phyloP scores from a whole-genome alignment of 2,113 vertebrate genomes.

The Clarias gariepinus region DNA sequence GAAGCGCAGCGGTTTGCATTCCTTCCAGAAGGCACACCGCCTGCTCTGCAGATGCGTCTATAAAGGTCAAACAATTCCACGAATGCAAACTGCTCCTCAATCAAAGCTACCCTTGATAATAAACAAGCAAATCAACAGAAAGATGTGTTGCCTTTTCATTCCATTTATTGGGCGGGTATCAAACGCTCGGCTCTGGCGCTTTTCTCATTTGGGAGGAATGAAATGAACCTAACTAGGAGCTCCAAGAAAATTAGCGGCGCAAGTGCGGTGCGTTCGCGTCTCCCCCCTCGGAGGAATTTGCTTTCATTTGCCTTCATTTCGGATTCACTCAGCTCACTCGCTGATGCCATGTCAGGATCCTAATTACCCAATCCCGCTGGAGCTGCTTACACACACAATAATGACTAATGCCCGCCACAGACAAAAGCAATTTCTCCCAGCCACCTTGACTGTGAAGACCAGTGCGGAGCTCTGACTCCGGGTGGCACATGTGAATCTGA shows the following conservation, averaged over 20 bases:
- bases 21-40: slow-evolving; percentile 57
- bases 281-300: slow-evolving; percentile 58
- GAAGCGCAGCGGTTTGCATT: slow-evolving; percentile 66
- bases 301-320: slow-evolving; percentile 65
- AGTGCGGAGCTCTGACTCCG: slow-evolving; percentile 23
- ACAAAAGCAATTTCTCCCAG: slow-evolving; percentile 68
- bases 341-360: slow-evolving; percentile 63
- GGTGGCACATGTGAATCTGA: slow-evolving; percentile 21
- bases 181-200: slow-evolving; percentile 58
- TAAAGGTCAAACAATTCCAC: slow-evolving; percentile 77
- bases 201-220: slow-evolving; percentile 66
- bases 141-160: slow-evolving; percentile 71
- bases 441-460: slow-evolving; percentile 63
- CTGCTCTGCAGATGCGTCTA: slow-evolving; percentile 70
- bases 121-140: slow-evolving; percentile 71
- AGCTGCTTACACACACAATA: slow-evolving; percentile 59
- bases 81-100: slow-evolving; percentile 66
- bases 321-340: slow-evolving; percentile 57
- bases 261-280: slow-evolving; percentile 48
- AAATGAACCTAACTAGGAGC: slow-evolving; percentile 63
- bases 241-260: slow-evolving; percentile 59
- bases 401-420: slow-evolving; percentile 60
- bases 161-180: slow-evolving; percentile 59
- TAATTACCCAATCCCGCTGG: slow-evolving; percentile 64
- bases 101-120: slow-evolving; percentile 64